phyloP scores from a whole-genome alignment of 2,888 invertebrate species.

The Eupithecia insigniata region DNA sequence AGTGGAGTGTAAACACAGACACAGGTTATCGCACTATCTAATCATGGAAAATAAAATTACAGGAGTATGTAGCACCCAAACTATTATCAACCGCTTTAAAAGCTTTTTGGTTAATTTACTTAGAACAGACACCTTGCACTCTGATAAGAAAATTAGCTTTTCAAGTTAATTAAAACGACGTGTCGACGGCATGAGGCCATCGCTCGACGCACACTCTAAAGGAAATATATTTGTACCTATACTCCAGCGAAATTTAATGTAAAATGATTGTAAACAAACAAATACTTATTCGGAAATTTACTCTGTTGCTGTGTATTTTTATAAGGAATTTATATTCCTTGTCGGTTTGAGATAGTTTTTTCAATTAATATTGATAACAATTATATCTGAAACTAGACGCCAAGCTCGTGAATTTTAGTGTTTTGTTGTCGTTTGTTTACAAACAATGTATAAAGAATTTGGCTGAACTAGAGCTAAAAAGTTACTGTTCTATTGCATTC shows the following conservation, averaged over 20 bases:
- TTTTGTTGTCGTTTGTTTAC: no score
- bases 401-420: no score
- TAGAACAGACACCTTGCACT: conserved; percentile 43
- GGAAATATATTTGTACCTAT: neutral
- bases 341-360: no score
- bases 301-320: no score
- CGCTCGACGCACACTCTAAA: neutral
- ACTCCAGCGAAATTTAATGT: no score
- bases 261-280: no score
- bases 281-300: no score
- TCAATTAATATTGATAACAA: no score
- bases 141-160: conserved; percentile 44
- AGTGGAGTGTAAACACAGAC: conserved; percentile 45
- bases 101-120: conserved; percentile 45
- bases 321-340: no score
- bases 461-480: no score
- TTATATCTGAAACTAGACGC: no score
- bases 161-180: conserved; percentile 41
- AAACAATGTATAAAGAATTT: no score
- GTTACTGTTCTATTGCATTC: neutral
- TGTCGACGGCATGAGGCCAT: conserved; percentile 23
- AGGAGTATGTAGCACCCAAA: conserved; percentile 42
- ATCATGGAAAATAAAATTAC: conserved; percentile 50
- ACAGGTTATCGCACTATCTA: conserved; percentile 55
- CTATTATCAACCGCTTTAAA: conserved; percentile 45